Conservation (phyloP, 2,888 invertebrate genomes). For the Lithophane socia region DNA sequence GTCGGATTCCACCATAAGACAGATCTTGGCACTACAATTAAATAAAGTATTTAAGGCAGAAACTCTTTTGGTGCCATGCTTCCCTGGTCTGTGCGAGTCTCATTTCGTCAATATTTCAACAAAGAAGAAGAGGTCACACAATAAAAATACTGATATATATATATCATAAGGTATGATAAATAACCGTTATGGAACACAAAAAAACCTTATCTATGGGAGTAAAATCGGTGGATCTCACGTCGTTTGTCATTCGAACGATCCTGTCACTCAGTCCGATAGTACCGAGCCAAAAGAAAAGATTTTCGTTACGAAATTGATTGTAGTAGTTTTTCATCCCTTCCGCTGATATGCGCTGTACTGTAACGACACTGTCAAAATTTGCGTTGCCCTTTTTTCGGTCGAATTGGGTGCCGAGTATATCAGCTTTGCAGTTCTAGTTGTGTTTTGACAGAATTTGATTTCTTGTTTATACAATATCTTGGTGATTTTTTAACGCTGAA, state of each 20-base stretch:
- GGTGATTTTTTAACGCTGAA: neutral
- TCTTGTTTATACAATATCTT: neutral
- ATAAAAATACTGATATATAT: constrained; percentile 22
- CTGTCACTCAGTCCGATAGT: constrained; percentile 58
- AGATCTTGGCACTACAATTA: too few relatives aligned
- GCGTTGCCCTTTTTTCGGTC: neutral
- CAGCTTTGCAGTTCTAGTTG: neutral
- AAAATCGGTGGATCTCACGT: constrained; percentile 47
- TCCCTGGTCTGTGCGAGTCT: neutral
- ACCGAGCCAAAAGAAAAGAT: constrained; percentile 44
- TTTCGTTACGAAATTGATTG: constrained; percentile 40
- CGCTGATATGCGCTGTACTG: too few relatives aligned
- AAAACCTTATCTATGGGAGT: constrained; percentile 30
- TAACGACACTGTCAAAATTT: too few relatives aligned
- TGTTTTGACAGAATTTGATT: neutral
- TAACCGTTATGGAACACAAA: constrained; percentile 50
- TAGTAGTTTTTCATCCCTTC: constrained; percentile 5
- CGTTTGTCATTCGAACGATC: constrained; percentile 64
- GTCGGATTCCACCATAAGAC: too few relatives aligned
- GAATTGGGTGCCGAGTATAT: neutral
- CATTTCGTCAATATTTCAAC: neutral
- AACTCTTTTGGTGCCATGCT: neutral
- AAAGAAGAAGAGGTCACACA: constrained; percentile 3
- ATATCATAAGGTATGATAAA: constrained; percentile 37
- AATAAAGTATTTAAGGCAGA: too few relatives aligned